Conservation (phyloP, 2,888 invertebrate genomes). For the Spodoptera exigua region DNA sequence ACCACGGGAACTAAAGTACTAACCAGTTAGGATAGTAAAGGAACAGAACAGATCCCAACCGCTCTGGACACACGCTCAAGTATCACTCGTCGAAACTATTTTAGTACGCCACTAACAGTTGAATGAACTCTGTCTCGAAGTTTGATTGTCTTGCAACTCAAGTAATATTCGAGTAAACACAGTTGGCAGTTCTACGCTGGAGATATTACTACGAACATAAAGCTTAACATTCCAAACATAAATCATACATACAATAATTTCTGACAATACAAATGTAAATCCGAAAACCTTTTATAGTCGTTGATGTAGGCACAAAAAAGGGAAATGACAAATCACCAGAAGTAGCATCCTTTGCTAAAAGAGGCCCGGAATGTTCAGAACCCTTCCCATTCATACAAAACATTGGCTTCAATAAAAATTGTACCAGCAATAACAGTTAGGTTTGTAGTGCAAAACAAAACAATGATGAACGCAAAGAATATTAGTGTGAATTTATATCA, state of each 20-base stretch:
- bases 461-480: constrained; percentile 71
- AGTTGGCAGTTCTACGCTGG: too few relatives aligned
- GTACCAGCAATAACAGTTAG: constrained; percentile 46
- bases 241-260: constrained; percentile 11
- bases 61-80: too few relatives aligned
- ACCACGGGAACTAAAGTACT: too few relatives aligned
- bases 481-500: constrained; percentile 73
- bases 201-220: background rate
- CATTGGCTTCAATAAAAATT: constrained; percentile 34
- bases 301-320: constrained; percentile 26
- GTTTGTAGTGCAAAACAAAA: constrained; percentile 56
- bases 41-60: too few relatives aligned
- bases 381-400: constrained; percentile 31
- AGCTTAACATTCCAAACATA: background rate
- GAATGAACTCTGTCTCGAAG: too few relatives aligned
- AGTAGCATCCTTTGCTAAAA: constrained; percentile 24
- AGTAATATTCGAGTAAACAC: too few relatives aligned
- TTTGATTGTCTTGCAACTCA: too few relatives aligned
- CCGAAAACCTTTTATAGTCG: constrained; percentile 35
- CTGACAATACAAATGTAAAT: constrained; percentile 31
- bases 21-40: too few relatives aligned
- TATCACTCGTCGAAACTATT: too few relatives aligned
- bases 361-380: constrained; percentile 30
- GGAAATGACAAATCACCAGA: constrained; percentile 44
- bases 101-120: too few relatives aligned